Evolutionary conservation across 2,113 vertebrate genomes (phyloP).

Genomic region (Hypomesus transpacificus): DNA sequence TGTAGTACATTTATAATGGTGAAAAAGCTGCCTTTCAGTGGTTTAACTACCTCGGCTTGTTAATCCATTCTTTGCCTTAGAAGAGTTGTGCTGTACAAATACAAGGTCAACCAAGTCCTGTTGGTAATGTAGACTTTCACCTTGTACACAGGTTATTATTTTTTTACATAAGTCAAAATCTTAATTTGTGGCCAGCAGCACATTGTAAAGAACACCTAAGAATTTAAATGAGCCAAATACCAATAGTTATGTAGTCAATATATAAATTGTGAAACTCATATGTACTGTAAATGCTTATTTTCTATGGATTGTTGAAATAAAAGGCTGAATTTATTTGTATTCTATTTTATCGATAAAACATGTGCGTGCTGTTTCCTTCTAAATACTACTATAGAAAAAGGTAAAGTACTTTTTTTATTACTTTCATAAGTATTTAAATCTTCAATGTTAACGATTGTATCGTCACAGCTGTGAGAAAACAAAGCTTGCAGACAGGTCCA

Average conservation of each 20-base stretch:
- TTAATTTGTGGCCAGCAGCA: too few species aligned
- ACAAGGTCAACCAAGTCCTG: constrained; percentile 28
- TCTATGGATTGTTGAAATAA: neutral
- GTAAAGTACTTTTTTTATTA: too few species aligned
- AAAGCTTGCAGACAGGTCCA: neutral
- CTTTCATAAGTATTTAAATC: too few species aligned
- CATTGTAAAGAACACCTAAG: too few species aligned
- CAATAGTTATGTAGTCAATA: neutral
- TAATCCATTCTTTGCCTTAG: constrained; percentile 31
- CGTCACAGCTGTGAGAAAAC: neutral
- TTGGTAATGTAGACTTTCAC: constrained; percentile 24
- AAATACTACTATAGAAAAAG: too few species aligned
- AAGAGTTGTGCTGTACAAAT: constrained; percentile 40
- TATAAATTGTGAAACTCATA: neutral
- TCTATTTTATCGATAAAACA: neutral
- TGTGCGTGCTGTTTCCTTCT: too few species aligned
- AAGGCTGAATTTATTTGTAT: neutral
- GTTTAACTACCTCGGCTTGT: constrained; percentile 63
- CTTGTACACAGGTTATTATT: constrained; percentile 6
- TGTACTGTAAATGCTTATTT: neutral
- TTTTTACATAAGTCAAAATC: constrained; percentile 25
- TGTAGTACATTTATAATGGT: constrained; percentile 8
- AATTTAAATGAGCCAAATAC: neutral
- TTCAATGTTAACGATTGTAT: too few species aligned
- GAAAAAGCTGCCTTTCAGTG: constrained; percentile 27